Evolutionary conservation across 2,797 vertebrate species (phyloP).

Genomic region (Mormyrus hasselquistii): DNA sequence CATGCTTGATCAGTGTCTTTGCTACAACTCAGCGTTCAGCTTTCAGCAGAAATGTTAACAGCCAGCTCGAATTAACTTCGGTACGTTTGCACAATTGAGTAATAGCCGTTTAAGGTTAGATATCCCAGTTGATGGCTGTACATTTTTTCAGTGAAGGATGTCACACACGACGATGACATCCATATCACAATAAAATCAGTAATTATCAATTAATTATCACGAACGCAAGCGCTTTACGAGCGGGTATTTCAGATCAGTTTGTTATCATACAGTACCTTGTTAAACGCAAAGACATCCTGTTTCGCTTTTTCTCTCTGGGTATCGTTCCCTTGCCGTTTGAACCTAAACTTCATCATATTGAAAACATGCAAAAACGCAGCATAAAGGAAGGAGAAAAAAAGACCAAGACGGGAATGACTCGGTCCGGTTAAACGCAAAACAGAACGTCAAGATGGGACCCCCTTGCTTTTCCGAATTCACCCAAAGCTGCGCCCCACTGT

Average conservation of each 20-base stretch:
- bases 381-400: background rate
- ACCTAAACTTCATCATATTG: constrained; percentile 73
- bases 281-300: constrained; percentile 65
- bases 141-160: background rate
- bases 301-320: constrained; percentile 64
- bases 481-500: background rate
- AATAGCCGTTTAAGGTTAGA: background rate
- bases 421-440: background rate
- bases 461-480: background rate
- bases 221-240: background rate
- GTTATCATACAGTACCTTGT: constrained; percentile 50
- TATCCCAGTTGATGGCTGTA: background rate
- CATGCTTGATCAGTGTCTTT: background rate
- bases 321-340: constrained; percentile 65
- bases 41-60: background rate
- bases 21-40: background rate
- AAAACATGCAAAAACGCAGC: background rate
- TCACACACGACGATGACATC: background rate
- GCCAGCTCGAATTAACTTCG: background rate
- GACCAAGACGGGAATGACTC: background rate
- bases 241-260: background rate
- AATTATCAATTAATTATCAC: background rate
- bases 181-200: background rate
- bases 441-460: background rate
- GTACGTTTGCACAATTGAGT: background rate